Evolutionary conservation across 1,140 invertebrate species (phyloP).

Genomic region (Caenorhabditis tropicalis): DNA sequence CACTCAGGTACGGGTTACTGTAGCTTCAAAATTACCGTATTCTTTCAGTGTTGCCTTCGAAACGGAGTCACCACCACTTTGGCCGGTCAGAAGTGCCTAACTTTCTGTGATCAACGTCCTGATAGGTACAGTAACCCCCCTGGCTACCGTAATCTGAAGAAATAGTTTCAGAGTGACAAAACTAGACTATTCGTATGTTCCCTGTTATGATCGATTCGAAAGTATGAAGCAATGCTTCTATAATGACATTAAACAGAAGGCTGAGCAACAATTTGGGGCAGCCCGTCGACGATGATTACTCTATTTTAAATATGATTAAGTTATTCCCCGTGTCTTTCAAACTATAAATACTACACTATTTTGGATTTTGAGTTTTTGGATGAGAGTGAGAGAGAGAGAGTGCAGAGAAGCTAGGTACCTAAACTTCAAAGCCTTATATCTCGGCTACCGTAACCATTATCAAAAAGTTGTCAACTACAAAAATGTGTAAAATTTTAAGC

Average conservation of each 20-base stretch:
- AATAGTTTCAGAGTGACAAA: constrained; percentile 50
- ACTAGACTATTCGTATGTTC: constrained; percentile 58
- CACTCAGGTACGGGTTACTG: neutral
- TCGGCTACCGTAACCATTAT: no score
- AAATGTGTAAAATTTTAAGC: no score
- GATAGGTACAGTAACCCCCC: constrained; percentile 45
- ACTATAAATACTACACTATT: neutral
- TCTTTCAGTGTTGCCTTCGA: constrained; percentile 46
- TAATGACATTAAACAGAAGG: constrained; percentile 52
- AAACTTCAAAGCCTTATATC: no score
- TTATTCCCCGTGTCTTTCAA: neutral
- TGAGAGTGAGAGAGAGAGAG: no score
- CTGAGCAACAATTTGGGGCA: constrained; percentile 51
- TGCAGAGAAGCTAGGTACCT: no score
- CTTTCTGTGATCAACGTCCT: constrained; percentile 59
- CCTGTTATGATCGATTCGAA: constrained; percentile 59
- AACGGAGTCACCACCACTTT: constrained; percentile 59
- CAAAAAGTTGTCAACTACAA: no score
- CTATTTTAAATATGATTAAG: neutral
- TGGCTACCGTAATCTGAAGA: neutral
- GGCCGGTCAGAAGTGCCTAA: constrained; percentile 57
- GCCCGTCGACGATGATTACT: neutral
- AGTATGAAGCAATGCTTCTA: constrained; percentile 61
- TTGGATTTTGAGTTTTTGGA: neutral
- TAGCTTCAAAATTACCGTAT: neutral